Conservation (phyloP, 1,140 invertebrate species). For the Cherax quadricarinatus region DNA sequence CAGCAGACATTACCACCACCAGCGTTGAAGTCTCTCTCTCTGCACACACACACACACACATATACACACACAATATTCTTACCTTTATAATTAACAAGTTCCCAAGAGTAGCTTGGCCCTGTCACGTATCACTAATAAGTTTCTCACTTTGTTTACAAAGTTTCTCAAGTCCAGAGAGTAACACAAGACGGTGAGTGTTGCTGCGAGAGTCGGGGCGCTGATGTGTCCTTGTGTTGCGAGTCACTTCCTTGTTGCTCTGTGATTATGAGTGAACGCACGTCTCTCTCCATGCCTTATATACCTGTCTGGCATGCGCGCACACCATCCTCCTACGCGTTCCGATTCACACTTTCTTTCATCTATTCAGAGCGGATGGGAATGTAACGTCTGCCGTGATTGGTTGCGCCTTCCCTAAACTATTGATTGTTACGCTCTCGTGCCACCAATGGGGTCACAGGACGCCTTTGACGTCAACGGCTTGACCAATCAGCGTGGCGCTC, state of each 20-base stretch:
- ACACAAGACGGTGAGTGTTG: not conserved
- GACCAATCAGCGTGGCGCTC: slow-evolving; percentile 42
- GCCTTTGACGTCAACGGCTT: slow-evolving; percentile 38
- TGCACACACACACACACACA: not conserved
- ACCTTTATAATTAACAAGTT: not conserved
- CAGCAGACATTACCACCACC: no score
- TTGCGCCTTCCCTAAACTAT: slow-evolving; percentile 32
- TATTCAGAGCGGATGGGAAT: slow-evolving; percentile 47
- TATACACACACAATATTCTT: not conserved
- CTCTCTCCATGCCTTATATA: slow-evolving; percentile 34
- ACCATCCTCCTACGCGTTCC: slow-evolving; percentile 56
- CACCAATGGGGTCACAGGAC: slow-evolving; percentile 42
- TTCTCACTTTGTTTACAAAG: not conserved
- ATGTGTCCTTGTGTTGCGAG: not conserved
- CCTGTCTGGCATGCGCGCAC: slow-evolving; percentile 31
- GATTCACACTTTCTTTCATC: slow-evolving; percentile 69
- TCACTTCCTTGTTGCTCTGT: slow-evolving; percentile 9
- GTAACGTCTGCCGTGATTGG: slow-evolving; percentile 42
- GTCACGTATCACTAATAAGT: not conserved
- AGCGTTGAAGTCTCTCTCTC: slow-evolving; percentile 50
- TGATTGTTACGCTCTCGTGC: slow-evolving; percentile 40
- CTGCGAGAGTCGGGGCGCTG: not conserved
- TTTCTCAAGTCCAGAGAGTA: not conserved
- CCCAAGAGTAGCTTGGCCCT: not conserved
- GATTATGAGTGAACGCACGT: not conserved